Conservation (phyloP, 2,888 invertebrate genomes). For the Nephrotoma flavescens region DNA sequence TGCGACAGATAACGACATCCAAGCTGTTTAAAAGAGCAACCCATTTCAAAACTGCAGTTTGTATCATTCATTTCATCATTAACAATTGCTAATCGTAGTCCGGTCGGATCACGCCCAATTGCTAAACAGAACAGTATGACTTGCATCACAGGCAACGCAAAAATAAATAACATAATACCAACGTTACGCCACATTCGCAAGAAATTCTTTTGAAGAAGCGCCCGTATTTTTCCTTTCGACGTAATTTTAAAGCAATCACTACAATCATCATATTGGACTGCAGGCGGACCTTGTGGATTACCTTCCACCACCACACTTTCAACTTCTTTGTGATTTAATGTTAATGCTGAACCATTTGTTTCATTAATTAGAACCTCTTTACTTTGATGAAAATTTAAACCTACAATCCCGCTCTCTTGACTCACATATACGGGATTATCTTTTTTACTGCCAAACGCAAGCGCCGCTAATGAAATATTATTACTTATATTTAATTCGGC, state of each 20-base stretch:
- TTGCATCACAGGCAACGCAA: conserved; percentile 86
- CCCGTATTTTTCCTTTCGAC: conserved; percentile 72
- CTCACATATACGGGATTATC: conserved; percentile 72
- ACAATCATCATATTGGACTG: conserved; percentile 9
- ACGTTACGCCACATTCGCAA: conserved; percentile 84
- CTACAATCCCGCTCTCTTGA: conserved; percentile 74
- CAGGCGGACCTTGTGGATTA: conserved; percentile 2
- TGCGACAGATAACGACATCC: conserved; percentile 68
- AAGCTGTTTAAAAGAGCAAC: conserved; percentile 55
- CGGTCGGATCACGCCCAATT: conserved; percentile 75
- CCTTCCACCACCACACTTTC: not conserved
- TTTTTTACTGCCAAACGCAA: conserved; percentile 67
- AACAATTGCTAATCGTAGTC: conserved; percentile 63
- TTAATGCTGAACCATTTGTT: conserved; percentile 39
- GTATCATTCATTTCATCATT: conserved; percentile 48
- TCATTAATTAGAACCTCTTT: conserved; percentile 75
- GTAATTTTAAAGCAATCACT: conserved; percentile 40
- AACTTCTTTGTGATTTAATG: conserved; percentile 16
- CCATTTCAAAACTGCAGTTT: conserved; percentile 29
- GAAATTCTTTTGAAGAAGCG: conserved; percentile 76
- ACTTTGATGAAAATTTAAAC: conserved; percentile 80
- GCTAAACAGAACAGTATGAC: conserved; percentile 87
- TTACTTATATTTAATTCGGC: conserved; percentile 38
- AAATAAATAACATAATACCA: conserved; percentile 86
- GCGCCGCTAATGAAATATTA: conserved; percentile 64